Evolutionary conservation across 2,888 invertebrate genomes (phyloP).

Genomic region (Adela reaumurella): DNA sequence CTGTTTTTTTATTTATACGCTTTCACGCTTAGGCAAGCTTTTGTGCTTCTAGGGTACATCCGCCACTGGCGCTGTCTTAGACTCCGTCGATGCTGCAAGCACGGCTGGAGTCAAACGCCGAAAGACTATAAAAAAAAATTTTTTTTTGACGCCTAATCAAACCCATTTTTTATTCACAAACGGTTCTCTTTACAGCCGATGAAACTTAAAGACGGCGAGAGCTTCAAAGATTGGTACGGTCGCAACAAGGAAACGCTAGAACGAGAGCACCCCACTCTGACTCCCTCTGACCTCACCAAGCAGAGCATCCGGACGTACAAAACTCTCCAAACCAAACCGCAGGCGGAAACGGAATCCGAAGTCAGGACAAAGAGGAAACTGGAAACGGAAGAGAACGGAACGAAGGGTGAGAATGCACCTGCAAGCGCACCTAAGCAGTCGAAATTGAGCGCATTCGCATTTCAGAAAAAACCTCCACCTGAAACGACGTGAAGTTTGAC

Average conservation of each 20-base stretch:
- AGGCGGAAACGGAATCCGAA: slow-evolving; percentile 13
- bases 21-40: too few relatives aligned
- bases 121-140: too few relatives aligned
- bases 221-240: slow-evolving; percentile 60
- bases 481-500: too few relatives aligned
- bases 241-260: slow-evolving; percentile 55
- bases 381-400: slow-evolving; percentile 20
- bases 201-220: slow-evolving; percentile 37
- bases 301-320: slow-evolving; percentile 52
- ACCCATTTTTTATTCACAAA: too few relatives aligned
- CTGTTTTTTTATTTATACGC: too few relatives aligned
- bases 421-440: slow-evolving; percentile 41
- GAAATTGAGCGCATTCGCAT: slow-evolving; percentile 46
- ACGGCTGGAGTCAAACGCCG: too few relatives aligned
- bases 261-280: slow-evolving; percentile 51
- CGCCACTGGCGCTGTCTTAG: too few relatives aligned
- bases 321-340: slow-evolving; percentile 24
- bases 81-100: too few relatives aligned
- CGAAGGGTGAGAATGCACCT: slow-evolving; percentile 16
- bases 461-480: slow-evolving; percentile 22
- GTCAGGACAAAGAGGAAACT: slow-evolving; percentile 33
- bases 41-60: too few relatives aligned
- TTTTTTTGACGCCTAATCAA: too few relatives aligned
- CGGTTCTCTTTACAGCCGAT: slow-evolving; percentile 26
- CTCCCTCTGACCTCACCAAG: slow-evolving; percentile 53